Percentiles rank a stretch among this genome's conserved stretches.
Conservation (phyloP, 2,888 invertebrate genomes). For the Spodoptera littoralis region DNA sequence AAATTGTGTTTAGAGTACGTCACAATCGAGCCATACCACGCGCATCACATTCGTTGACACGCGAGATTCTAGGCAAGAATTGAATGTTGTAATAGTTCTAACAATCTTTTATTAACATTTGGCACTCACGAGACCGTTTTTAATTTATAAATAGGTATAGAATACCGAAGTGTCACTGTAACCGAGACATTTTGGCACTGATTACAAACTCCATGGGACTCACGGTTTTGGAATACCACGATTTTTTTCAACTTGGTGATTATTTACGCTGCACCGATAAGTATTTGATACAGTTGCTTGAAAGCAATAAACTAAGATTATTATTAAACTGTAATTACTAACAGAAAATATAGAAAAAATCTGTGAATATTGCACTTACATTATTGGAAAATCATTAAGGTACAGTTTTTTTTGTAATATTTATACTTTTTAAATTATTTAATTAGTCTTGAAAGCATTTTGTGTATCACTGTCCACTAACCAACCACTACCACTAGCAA, state of each 20-base stretch:
- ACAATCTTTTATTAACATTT: slow-evolving; percentile 51
- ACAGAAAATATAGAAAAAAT: slow-evolving; percentile 1
- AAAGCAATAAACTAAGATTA: too few species aligned
- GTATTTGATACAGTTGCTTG: background rate
- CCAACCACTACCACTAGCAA: background rate
- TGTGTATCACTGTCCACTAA: slow-evolving; percentile 30
- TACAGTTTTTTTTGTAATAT: background rate
- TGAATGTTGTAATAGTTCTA: slow-evolving; percentile 36
- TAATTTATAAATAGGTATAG: slow-evolving; percentile 60
- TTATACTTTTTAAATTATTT: slow-evolving; percentile 6
- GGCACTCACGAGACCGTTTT: slow-evolving; percentile 51
- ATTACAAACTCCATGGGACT: slow-evolving; percentile 21
- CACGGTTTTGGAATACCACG: slow-evolving; percentile 7
- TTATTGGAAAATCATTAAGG: slow-evolving; percentile 17
- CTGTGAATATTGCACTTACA: slow-evolving; percentile 27
- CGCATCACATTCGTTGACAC: slow-evolving; percentile 10
- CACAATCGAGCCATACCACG: slow-evolving; percentile 1
- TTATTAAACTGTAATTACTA: too few species aligned
- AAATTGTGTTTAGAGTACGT: slow-evolving; percentile 10
- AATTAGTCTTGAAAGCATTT: slow-evolving; percentile 19
- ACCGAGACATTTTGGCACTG: slow-evolving; percentile 52
- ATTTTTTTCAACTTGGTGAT: slow-evolving; percentile 15
- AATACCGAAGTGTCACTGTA: slow-evolving; percentile 49
- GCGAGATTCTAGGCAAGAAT: slow-evolving; percentile 27
- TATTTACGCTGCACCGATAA: slow-evolving; percentile 18